A percentile compares a stretch with the other conserved stretches of the same genome.
Conservation (phyloP, 2,113 vertebrate species). For the Neodontobutis hainanensis region DNA sequence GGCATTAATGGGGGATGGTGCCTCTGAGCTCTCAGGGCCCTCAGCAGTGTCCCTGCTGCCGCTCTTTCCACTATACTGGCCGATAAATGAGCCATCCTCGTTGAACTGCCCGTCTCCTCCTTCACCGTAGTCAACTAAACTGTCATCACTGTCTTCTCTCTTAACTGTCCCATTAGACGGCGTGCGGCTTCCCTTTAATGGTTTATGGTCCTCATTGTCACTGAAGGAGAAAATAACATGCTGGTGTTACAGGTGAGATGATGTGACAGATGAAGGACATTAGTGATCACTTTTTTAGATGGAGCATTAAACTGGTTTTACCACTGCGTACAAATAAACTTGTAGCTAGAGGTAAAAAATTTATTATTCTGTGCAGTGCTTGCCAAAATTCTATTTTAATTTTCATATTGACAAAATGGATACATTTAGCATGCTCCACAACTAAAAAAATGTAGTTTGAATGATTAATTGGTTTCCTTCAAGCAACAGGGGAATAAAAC, state of each 20-base stretch:
- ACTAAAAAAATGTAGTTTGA: constrained; percentile 61
- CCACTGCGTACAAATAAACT: not conserved
- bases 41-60: constrained; percentile 88
- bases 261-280: constrained; percentile 62
- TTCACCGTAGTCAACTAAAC: constrained; percentile 98
- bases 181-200: constrained; percentile 93
- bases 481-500: constrained; percentile 71
- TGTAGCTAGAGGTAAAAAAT: constrained; percentile 11
- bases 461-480: constrained; percentile 75
- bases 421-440: constrained; percentile 55
- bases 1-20: constrained; percentile 93
- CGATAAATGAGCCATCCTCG: constrained; percentile 98
- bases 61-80: constrained; percentile 97
- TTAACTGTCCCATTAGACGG: constrained; percentile 96
- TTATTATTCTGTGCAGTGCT: not conserved
- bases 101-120: constrained; percentile 98
- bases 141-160: constrained; percentile 96
- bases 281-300: constrained; percentile 70
- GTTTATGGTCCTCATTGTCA: constrained; percentile 97
- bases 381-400: too few relatives aligned
- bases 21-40: constrained; percentile 94
- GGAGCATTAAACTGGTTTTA: constrained; percentile 53
- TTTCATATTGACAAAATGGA: not conserved
- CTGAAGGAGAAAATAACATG: constrained; percentile 86
- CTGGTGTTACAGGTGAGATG: constrained; percentile 78